Base-by-base conservation (phyloP, 2,113 vertebrate genomes). In the Delphinus delphis region DNA sequence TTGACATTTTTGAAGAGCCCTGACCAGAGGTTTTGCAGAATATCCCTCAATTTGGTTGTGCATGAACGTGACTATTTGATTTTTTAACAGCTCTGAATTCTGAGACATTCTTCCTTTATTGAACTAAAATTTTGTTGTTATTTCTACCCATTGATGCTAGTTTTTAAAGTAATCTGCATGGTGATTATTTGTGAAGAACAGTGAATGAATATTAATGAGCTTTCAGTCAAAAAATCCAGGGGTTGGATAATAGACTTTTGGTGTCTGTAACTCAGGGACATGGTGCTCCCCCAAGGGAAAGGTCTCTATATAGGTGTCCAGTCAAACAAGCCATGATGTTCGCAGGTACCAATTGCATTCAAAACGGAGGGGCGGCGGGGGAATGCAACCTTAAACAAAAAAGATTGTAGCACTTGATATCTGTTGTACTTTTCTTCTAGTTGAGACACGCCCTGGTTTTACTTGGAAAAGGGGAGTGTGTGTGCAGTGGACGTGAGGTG, bases 61-160 rank as follows among this genome's bases (percentile, higher is more conserved):
- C n/a, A 0, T 89, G 50, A 85, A 71, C 5, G 38, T 18, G 47
- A 50, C 65, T 67, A 28, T 83, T 87, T 62, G 63, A 47, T 73
- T 84, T 96, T 95, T 93, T 87, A 12, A 90, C 21, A 88, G n/a
- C n/a, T 90, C 62, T 90, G 41, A 79, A 50, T 88, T 92, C 58
- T 81, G 60, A 65, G 38, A 74, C 31, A 9, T 71, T 92, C 33
- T 87, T 96, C 28, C 25, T 65, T 15, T 88, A 76, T 58, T 38
- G 28, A 71, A 36, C 31, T 50, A 86, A 92, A 77, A 53, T 53
- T 83, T 90, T 82, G 53, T 36, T 83, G 36, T 80, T 47, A 82
- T 62, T 97, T 87, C 28, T 79, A 90, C 33, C 55, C 14, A 82
- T 1, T 76, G 53, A 77, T 70, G 33, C 26, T 36, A 58, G 18